Conservation (phyloP, 2,113 vertebrate genomes). For the Ochotona princeps region DNA sequence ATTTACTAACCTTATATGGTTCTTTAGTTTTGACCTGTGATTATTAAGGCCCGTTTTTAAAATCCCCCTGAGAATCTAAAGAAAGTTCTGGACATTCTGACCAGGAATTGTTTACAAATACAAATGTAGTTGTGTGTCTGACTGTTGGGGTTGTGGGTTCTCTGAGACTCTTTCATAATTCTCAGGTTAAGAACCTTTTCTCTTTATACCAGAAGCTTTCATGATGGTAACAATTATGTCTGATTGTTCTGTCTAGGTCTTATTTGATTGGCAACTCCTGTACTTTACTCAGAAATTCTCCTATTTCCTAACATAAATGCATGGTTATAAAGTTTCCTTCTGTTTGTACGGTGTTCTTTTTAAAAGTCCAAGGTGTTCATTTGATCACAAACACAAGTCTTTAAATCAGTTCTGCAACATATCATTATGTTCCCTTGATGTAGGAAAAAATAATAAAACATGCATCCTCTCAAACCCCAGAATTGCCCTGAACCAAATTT, state of each 20-base stretch:
- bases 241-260: not conserved
- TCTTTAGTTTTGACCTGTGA: not conserved
- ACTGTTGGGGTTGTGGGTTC: not conserved
- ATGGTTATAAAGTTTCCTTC: not conserved
- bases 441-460: not conserved
- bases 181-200: not conserved
- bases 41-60: not conserved
- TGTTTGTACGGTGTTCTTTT: constrained; percentile 26
- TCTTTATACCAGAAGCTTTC: not conserved
- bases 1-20: constrained; percentile 18
- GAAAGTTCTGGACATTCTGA: constrained; percentile 1
- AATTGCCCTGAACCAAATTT: not conserved
- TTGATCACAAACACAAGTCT: not conserved
- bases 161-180: not conserved
- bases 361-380: constrained; percentile 32
- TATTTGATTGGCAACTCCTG: not conserved
- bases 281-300: not conserved
- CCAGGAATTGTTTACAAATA: not conserved
- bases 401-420: not conserved
- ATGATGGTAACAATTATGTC: not conserved
- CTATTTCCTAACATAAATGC: not conserved
- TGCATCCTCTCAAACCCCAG: not conserved
- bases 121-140: not conserved
- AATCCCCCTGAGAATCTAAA: constrained; percentile 9
- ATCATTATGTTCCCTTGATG: not conserved